phyloP scores from a whole-genome alignment of 2,888 invertebrate species.

The Arge pagana region DNA sequence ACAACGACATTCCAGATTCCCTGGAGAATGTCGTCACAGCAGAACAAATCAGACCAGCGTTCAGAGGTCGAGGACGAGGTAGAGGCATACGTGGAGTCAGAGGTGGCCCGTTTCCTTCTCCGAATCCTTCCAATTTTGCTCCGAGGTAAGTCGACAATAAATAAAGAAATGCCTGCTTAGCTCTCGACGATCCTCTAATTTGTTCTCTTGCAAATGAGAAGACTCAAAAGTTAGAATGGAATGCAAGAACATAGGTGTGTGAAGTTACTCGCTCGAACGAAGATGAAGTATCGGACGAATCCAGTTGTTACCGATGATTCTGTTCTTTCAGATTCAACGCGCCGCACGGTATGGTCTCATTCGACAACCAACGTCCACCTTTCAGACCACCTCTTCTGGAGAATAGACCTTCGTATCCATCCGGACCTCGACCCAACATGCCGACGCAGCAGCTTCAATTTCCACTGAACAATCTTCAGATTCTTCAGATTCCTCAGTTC shows the following conservation, averaged over 20 bases:
- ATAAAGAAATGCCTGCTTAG: background rate
- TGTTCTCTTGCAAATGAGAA: too few relatives aligned
- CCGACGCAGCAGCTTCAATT: slow-evolving; percentile 43
- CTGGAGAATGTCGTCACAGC: slow-evolving; percentile 53
- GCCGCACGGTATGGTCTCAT: slow-evolving; percentile 28
- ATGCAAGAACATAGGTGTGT: too few relatives aligned
- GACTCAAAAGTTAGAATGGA: too few relatives aligned
- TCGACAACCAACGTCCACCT: slow-evolving; percentile 35
- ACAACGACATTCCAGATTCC: slow-evolving; percentile 52
- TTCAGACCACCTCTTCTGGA: slow-evolving; percentile 44
- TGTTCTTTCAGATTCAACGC: slow-evolving; percentile 31
- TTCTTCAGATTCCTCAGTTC: slow-evolving; percentile 4
- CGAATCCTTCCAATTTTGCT: slow-evolving; percentile 40
- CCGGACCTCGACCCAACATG: slow-evolving; percentile 36
- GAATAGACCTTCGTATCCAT: slow-evolving; percentile 41
- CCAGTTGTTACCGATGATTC: slow-evolving; percentile 2
- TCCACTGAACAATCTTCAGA: slow-evolving; percentile 34
- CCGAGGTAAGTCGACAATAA: slow-evolving; percentile 37
- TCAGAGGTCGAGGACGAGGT: slow-evolving; percentile 40
- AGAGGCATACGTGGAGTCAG: slow-evolving; percentile 36
- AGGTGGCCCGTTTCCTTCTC: slow-evolving; percentile 41
- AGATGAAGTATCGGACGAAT: too few relatives aligned
- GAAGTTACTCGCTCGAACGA: too few relatives aligned
- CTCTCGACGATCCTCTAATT: too few relatives aligned
- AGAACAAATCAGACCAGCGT: slow-evolving; percentile 40